phyloP scores from a whole-genome alignment of 2,888 invertebrate genomes.

The Sarcophaga subvicina region DNA sequence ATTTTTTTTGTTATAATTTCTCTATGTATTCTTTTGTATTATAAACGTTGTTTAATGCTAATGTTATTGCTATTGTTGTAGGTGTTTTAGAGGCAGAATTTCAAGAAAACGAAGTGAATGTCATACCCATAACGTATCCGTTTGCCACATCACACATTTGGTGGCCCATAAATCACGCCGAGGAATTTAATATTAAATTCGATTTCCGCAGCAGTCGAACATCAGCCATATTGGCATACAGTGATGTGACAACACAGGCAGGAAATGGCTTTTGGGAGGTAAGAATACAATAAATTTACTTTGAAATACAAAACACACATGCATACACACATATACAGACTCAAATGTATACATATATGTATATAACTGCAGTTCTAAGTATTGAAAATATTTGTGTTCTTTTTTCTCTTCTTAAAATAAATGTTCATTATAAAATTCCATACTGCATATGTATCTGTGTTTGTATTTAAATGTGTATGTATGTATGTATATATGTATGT shows the following conservation, averaged over 20 bases:
- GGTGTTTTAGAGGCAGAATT: constrained; percentile 92
- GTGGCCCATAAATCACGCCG: constrained; percentile 91
- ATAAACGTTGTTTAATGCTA: background rate
- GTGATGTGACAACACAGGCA: constrained; percentile 88
- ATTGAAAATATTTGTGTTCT: no score
- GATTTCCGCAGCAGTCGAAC: constrained; percentile 93
- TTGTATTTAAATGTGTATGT: background rate
- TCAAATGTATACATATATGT: background rate
- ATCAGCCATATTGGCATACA: constrained; percentile 92
- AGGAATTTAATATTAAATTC: constrained; percentile 90
- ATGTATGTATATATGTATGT: no score
- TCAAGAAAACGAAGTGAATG: constrained; percentile 91
- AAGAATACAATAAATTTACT: constrained; percentile 73
- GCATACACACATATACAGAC: constrained; percentile 17
- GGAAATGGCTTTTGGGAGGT: constrained; percentile 95
- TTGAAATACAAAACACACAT: background rate
- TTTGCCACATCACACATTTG: constrained; percentile 95
- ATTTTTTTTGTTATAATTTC: background rate
- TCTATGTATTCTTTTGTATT: background rate
- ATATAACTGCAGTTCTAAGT: background rate
- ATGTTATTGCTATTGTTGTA: constrained; percentile 68
- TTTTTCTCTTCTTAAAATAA: no score
- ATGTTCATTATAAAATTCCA: no score
- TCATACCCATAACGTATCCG: constrained; percentile 95
- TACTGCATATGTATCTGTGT: background rate